Evolutionary conservation across 2,888 invertebrate species (phyloP).

Genomic region (Spilarctia lutea): DNA sequence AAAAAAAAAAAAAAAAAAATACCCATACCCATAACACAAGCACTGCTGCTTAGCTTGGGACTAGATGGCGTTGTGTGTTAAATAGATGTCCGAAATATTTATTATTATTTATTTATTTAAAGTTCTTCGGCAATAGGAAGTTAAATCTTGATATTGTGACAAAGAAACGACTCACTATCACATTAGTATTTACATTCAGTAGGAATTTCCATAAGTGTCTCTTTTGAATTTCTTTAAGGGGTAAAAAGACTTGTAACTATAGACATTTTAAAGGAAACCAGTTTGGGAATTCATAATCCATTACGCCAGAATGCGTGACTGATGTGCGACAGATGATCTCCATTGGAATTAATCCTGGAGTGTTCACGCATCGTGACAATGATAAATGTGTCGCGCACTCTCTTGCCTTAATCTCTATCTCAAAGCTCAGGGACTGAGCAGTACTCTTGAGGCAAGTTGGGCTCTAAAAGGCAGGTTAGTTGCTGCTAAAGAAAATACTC

Average conservation of each 20-base stretch:
- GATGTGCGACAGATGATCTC: conserved; percentile 52
- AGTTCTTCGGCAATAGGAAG: too few relatives aligned
- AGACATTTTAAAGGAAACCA: background rate
- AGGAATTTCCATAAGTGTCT: background rate
- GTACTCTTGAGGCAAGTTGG: conserved; percentile 33
- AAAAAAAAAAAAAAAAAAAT: too few relatives aligned
- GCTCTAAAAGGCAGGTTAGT: conserved; percentile 32
- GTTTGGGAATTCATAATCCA: background rate
- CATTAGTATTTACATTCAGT: background rate
- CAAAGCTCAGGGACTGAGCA: conserved; percentile 46
- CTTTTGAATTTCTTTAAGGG: background rate
- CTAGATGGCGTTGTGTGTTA: too few relatives aligned
- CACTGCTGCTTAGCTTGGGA: too few relatives aligned
- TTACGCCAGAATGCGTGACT: conserved; percentile 7
- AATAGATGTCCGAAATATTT: too few relatives aligned
- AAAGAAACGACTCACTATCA: background rate
- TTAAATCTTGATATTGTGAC: background rate
- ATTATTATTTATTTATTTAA: too few relatives aligned
- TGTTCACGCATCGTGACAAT: conserved; percentile 58
- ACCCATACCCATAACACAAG: too few relatives aligned
- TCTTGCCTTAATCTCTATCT: conserved; percentile 51
- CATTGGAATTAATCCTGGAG: conserved; percentile 55
- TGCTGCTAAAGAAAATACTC: background rate
- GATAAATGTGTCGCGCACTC: conserved; percentile 56
- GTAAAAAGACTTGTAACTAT: background rate